Conservation (phyloP, 2,113 vertebrate genomes). For the Oryzias woworae region DNA sequence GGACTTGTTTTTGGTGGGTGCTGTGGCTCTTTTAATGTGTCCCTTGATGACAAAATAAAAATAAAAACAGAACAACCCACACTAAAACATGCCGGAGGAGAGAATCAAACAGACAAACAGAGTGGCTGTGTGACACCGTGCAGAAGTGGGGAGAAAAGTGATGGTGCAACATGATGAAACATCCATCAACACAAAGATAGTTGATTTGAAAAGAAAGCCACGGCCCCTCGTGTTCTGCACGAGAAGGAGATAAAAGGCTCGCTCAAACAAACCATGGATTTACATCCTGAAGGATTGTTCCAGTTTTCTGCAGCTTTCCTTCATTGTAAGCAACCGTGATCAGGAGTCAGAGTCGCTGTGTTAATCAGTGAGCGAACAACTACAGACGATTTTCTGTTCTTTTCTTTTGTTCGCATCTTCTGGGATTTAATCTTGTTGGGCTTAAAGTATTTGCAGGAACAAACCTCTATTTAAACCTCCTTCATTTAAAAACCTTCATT, state of each 20-base stretch:
- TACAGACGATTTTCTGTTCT: too few relatives aligned
- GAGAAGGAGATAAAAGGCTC: not conserved
- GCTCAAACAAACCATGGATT: not conserved
- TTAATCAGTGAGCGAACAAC: too few relatives aligned
- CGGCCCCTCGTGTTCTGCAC: not conserved
- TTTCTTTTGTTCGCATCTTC: too few relatives aligned
- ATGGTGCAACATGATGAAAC: slow-evolving; percentile 50
- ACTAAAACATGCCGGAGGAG: slow-evolving; percentile 45
- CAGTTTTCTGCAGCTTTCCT: slow-evolving; percentile 2
- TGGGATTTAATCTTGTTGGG: too few relatives aligned
- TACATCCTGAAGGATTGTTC: not conserved
- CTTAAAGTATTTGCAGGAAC: too few relatives aligned
- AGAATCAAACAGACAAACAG: slow-evolving; percentile 56
- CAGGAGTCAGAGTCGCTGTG: too few relatives aligned
- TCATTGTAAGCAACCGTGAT: not conserved
- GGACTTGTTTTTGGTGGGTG: slow-evolving; percentile 65
- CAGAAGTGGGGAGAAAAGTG: slow-evolving; percentile 37
- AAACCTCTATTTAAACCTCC: too few relatives aligned
- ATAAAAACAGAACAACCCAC: slow-evolving; percentile 18
- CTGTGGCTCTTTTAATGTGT: slow-evolving; percentile 51
- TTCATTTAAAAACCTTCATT: too few relatives aligned
- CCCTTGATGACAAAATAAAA: slow-evolving; percentile 26
- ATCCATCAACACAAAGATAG: slow-evolving; percentile 18
- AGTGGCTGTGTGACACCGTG: slow-evolving; percentile 16
- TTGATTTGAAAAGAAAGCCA: not conserved